A percentile compares a stretch with the other conserved stretches of the same genome.
phyloP scores from a whole-genome alignment of 2,888 invertebrate genomes.

The Pseudococcus longispinus region DNA sequence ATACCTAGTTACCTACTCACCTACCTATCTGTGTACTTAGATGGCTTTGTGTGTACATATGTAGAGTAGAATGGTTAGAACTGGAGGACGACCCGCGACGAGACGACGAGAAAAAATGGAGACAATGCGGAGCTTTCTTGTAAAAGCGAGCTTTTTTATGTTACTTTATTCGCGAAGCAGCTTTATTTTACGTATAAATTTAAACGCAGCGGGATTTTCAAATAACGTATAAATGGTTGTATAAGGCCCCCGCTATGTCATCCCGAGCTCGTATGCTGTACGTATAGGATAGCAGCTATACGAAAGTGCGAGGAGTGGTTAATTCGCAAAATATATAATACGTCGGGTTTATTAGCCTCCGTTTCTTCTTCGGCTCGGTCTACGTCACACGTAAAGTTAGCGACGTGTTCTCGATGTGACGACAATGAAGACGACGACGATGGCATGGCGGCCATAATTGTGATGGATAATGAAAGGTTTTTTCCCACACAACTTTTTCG shows the following conservation, averaged over 20 bases:
- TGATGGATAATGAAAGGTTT: neutral
- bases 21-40: neutral
- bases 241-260: slow-evolving; percentile 1
- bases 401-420: neutral
- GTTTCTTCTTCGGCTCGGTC: neutral
- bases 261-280: neutral
- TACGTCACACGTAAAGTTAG: neutral
- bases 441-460: neutral
- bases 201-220: slow-evolving; percentile 10
- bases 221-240: slow-evolving; percentile 2
- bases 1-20: neutral
- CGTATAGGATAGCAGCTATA: neutral
- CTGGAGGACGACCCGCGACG: neutral
- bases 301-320: neutral
- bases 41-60: neutral
- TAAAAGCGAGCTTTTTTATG: neutral
- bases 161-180: neutral
- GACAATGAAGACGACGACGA: neutral
- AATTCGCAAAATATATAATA: neutral
- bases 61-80: neutral
- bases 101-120: too few relatives aligned
- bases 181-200: slow-evolving; percentile 18
- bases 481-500: neutral
- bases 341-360: neutral
- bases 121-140: neutral